These are phyloP conservation scores for Alosa alosa DNA, from an alignment of 2,113 vertebrate genomes.

Conservation along the genomic window DNA sequence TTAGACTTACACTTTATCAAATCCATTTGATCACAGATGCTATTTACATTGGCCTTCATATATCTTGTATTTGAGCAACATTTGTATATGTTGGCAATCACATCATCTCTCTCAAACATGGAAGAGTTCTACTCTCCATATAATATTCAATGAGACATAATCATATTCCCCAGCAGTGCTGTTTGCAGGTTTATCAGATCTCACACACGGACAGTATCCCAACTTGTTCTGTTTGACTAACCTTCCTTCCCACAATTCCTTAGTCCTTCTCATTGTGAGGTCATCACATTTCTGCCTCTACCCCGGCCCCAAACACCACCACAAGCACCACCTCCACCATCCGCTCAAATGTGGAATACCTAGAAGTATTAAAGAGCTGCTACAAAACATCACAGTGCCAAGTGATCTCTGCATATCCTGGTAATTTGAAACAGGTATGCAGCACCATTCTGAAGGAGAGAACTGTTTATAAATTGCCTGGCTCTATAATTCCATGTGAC, in stretches of 20 bases:
- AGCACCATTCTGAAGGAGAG: conserved; percentile 41
- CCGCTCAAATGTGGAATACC: conserved; percentile 32
- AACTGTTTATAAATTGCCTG: conserved; percentile 55
- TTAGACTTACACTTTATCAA: neutral
- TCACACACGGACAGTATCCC: conserved; percentile 40
- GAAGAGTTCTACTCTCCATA: conserved; percentile 39
- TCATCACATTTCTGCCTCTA: conserved; percentile 43
- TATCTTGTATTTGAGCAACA: neutral
- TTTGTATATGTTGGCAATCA: conserved; percentile 55
- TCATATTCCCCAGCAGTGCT: conserved; percentile 41
- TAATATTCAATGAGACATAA: conserved; percentile 40
- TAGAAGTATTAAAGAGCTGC: conserved; percentile 35
- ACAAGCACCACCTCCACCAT: no score
- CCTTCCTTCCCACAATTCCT: conserved; percentile 39
- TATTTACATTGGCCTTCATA: neutral
- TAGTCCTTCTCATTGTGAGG: conserved; percentile 27
- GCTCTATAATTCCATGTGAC: conserved; percentile 54
- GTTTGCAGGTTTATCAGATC: conserved; percentile 57
- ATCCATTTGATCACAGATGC: neutral
- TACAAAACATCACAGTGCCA: conserved; percentile 51
- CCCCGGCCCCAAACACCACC: neutral
- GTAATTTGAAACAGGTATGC: conserved; percentile 62
- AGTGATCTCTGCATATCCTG: conserved; percentile 49
- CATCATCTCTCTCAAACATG: conserved; percentile 42
- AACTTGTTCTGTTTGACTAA: conserved; percentile 54